Evolutionary conservation across 2,113 vertebrate species (phyloP).

Genomic region (Melanotaenia duboulayi): DNA sequence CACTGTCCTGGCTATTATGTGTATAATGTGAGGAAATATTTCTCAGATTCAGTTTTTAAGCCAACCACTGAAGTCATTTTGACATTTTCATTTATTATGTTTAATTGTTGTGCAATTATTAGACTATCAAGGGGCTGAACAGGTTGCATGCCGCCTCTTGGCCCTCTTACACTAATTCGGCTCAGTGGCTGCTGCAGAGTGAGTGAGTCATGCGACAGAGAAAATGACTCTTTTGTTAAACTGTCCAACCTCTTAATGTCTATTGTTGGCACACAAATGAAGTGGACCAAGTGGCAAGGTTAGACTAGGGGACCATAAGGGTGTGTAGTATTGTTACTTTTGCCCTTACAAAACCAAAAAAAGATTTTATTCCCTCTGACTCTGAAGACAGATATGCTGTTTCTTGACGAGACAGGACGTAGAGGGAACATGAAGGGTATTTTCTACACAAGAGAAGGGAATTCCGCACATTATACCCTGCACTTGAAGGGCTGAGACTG

Average conservation of each 20-base stretch:
- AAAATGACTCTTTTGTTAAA: conserved; percentile 48
- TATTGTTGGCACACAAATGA: conserved; percentile 37
- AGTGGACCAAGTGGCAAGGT: conserved; percentile 34
- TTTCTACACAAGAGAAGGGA: conserved; percentile 81
- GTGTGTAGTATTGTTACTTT: conserved; percentile 59
- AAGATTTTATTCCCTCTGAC: conserved; percentile 19
- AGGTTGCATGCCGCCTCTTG: no score
- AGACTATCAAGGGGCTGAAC: not conserved
- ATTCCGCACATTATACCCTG: conserved; percentile 86
- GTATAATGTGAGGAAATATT: not conserved
- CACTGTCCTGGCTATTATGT: not conserved
- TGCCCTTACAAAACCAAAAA: conserved; percentile 55
- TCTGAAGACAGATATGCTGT: conserved; percentile 35
- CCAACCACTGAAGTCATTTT: no score
- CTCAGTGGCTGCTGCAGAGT: not conserved
- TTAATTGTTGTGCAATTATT: not conserved
- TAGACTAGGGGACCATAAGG: conserved; percentile 29
- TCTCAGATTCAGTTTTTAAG: not conserved
- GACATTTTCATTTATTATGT: not conserved
- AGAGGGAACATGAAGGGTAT: conserved; percentile 47
- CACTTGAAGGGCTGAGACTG: conserved; percentile 75
- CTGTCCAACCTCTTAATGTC: conserved; percentile 19
- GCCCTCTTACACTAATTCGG: not conserved
- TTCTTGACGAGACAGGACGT: conserved; percentile 75
- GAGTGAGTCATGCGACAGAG: conserved; percentile 6